phyloP scores from a whole-genome alignment of 2,113 vertebrate species.

The Ciconia maguari region DNA sequence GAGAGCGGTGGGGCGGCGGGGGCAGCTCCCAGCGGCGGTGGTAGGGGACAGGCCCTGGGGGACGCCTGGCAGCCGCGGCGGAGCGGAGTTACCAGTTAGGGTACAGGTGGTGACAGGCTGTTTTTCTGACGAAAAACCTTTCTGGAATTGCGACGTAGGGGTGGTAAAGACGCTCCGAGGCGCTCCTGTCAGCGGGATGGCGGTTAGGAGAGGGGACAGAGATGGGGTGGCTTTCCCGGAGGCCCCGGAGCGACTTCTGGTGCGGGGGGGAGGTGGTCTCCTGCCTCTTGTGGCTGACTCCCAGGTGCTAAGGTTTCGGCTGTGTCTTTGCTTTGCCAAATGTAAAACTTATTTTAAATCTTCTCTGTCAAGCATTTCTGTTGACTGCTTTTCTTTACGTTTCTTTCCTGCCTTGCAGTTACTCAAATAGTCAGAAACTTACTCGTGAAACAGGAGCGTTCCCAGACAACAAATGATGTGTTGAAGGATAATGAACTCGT shows the following conservation, averaged over 20 bases:
- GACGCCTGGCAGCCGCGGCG: background rate
- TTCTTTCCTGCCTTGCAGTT: background rate
- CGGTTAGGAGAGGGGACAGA: rapidly evolving
- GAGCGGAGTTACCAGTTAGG: background rate
- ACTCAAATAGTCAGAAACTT: rapidly evolving
- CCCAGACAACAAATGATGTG: rapidly evolving
- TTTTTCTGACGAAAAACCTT: background rate
- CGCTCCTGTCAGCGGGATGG: background rate
- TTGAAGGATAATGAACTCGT: rapidly evolving
- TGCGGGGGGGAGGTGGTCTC: background rate
- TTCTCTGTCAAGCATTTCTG: no score
- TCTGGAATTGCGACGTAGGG: background rate
- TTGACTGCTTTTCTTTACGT: background rate
- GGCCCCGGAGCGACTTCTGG: background rate
- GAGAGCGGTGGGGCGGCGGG: background rate
- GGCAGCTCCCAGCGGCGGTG: background rate
- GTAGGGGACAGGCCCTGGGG: background rate
- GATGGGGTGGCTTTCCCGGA: no score
- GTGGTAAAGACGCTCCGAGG: background rate
- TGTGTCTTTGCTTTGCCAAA: background rate
- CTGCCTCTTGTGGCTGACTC: no score
- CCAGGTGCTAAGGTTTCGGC: no score
- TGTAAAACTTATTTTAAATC: background rate
- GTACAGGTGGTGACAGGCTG: rapidly evolving
- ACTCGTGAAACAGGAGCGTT: background rate